Percentiles rank a stretch among this genome's conserved stretches.
phyloP scores from a whole-genome alignment of 1,140 invertebrate genomes.

The Camponotus pennsylvanicus region DNA sequence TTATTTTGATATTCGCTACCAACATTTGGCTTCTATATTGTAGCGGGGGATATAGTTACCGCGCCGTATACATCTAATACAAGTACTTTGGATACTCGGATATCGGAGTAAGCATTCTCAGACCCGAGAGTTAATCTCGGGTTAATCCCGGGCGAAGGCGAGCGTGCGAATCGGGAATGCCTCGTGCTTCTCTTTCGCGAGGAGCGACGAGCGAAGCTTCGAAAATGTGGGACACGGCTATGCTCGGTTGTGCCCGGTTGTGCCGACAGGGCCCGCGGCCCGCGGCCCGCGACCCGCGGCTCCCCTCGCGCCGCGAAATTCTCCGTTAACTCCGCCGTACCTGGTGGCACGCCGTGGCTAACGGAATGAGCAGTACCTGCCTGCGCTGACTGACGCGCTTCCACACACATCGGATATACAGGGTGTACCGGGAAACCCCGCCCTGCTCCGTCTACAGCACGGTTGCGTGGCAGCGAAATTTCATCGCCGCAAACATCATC shows the following conservation, averaged over 20 bases:
- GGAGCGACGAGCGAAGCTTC: slow-evolving; percentile 71
- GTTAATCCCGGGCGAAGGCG: slow-evolving; percentile 54
- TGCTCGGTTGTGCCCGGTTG: slow-evolving; percentile 40
- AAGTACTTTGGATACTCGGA: too few relatives aligned
- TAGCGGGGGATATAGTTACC: too few relatives aligned
- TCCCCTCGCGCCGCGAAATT: slow-evolving; percentile 75
- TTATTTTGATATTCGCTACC: too few relatives aligned
- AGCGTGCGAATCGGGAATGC: slow-evolving; percentile 75
- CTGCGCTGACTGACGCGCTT: slow-evolving; percentile 70
- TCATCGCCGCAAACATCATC: not conserved
- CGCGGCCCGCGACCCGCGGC: slow-evolving; percentile 60
- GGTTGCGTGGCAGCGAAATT: slow-evolving; percentile 3
- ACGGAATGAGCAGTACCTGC: slow-evolving; percentile 79
- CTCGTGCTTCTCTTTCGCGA: slow-evolving; percentile 72
- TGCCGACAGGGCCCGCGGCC: slow-evolving; percentile 48
- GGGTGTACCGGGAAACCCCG: slow-evolving; percentile 52
- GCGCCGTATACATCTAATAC: too few relatives aligned
- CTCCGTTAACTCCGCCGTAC: slow-evolving; percentile 81
- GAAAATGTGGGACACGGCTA: slow-evolving; percentile 83
- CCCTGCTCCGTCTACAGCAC: not conserved
- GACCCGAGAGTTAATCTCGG: not conserved
- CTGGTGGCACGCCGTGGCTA: slow-evolving; percentile 75
- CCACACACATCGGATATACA: slow-evolving; percentile 45
- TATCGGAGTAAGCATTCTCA: too few relatives aligned
- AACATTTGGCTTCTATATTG: too few relatives aligned